phyloP scores from a whole-genome alignment of 64 coral and sea anemone genomes.

The Orbicella faveolata region DNA sequence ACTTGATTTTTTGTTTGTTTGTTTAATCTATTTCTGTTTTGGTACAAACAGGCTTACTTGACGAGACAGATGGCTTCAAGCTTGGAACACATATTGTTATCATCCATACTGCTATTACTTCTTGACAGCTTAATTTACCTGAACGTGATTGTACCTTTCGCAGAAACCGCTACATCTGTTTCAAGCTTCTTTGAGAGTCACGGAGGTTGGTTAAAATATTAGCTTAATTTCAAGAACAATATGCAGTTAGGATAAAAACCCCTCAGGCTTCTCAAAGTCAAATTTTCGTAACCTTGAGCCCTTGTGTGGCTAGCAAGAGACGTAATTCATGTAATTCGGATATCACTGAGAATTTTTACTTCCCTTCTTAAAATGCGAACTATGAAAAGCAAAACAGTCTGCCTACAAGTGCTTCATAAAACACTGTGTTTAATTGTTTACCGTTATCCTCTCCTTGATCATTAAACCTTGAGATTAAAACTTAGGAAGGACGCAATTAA shows the following conservation, averaged over 20 bases:
- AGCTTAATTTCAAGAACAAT: background rate
- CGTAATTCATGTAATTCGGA: no score
- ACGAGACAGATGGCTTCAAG: background rate
- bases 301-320: no score
- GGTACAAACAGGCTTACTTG: background rate
- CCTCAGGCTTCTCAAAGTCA: no score
- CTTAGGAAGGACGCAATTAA: no score
- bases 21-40: background rate
- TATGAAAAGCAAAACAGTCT: no score
- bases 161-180: background rate
- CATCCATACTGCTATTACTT: background rate
- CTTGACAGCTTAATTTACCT: background rate
- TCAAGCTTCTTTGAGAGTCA: conserved; percentile 5
- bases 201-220: background rate
- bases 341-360: no score
- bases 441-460: no score
- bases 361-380: no score
- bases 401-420: no score
- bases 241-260: background rate
- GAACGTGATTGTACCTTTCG: background rate
- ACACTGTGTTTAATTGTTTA: no score
- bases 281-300: background rate
- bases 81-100: background rate
- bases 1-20: no score
- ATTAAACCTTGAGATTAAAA: no score